Evolutionary conservation across 2,113 vertebrate genomes (phyloP).

Genomic region (Phaetusa simplex): DNA sequence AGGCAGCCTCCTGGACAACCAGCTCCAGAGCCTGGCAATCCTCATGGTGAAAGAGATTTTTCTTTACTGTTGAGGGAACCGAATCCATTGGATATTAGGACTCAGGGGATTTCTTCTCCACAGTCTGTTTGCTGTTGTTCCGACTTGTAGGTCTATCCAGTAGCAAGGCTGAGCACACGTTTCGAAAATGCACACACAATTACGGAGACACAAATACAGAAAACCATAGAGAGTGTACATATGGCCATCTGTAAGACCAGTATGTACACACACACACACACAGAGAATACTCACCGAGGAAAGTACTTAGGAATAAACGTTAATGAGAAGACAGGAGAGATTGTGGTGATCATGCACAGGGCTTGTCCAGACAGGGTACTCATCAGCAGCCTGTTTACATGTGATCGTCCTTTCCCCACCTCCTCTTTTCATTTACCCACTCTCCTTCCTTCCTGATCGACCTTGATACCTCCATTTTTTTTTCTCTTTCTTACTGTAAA

Average conservation of each 20-base stretch:
- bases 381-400: neutral
- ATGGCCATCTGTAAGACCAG: neutral
- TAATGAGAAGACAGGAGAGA: neutral
- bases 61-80: neutral
- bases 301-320: neutral
- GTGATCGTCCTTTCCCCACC: fast-evolving
- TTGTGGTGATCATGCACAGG: neutral
- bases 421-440: neutral
- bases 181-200: neutral
- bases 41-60: neutral
- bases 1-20: neutral
- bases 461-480: neutral
- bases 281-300: neutral
- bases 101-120: neutral
- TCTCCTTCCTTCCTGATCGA: neutral
- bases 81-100: neutral
- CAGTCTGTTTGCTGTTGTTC: neutral
- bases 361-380: neutral
- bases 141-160: neutral
- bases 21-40: neutral
- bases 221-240: neutral
- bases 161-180: neutral
- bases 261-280: too few relatives aligned
- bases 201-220: neutral
- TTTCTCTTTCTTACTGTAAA: neutral